These are phyloP conservation scores for Chrysocyon brachyurus DNA, from an alignment of 2,797 vertebrate genomes.

Conservation along the genomic window DNA sequence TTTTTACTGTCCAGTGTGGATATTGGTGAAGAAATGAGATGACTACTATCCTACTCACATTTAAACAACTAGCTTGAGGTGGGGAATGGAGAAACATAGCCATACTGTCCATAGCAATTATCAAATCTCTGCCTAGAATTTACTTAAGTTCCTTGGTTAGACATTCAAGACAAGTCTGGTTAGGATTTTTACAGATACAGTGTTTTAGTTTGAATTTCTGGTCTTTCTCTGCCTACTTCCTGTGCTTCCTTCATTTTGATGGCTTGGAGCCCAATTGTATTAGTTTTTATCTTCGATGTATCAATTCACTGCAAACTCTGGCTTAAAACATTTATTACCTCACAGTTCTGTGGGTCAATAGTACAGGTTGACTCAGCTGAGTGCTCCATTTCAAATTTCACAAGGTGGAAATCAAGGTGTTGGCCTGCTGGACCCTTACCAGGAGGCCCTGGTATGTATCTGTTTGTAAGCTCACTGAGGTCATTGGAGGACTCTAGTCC, in stretches of 20 bases:
- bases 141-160: not conserved
- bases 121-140: not conserved
- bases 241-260: not conserved
- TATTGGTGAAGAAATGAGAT: not conserved
- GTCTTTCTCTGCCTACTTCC: not conserved
- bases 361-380: not conserved
- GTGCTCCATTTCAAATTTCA: not conserved
- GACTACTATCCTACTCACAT: not conserved
- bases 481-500: not conserved
- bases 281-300: not conserved
- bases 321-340: not conserved
- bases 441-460: not conserved
- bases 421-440: not conserved
- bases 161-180: not conserved
- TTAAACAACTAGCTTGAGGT: not conserved
- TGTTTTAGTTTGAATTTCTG: not conserved
- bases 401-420: not conserved
- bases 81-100: not conserved
- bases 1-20: not conserved
- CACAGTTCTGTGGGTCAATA: not conserved
- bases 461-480: not conserved
- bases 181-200: not conserved
- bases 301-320: not conserved
- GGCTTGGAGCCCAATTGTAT: not conserved
- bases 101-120: not conserved